Conservation (phyloP, 1,140 invertebrate genomes). For the Cylas formicarius region DNA sequence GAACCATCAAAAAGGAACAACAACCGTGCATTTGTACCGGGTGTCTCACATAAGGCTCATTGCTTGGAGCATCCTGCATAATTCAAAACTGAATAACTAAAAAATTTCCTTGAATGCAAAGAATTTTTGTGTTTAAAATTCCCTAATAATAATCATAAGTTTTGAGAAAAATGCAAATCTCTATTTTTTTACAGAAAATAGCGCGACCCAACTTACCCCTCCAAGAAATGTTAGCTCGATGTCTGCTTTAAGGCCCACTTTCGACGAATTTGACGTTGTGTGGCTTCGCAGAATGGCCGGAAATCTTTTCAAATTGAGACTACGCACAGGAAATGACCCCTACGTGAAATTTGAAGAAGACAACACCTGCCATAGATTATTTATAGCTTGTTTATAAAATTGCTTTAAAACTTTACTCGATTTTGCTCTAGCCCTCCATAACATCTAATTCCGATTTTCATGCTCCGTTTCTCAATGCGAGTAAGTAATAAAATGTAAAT, state of each 20-base stretch:
- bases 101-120: too few relatives aligned
- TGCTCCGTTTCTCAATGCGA: too few relatives aligned
- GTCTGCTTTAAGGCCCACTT: slow-evolving; percentile 19
- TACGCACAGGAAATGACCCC: slow-evolving; percentile 30
- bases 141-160: neutral
- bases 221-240: slow-evolving; percentile 12
- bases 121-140: too few relatives aligned
- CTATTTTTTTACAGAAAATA: slow-evolving; percentile 2
- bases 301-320: slow-evolving; percentile 23
- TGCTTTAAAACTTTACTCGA: slow-evolving; percentile 1
- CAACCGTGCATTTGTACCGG: too few relatives aligned
- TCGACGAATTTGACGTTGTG: slow-evolving; percentile 32
- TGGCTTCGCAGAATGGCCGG: slow-evolving; percentile 24
- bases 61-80: too few relatives aligned
- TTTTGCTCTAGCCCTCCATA: slow-evolving; percentile 2
- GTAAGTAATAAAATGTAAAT: neutral
- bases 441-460: neutral
- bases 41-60: too few relatives aligned
- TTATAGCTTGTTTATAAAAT: slow-evolving; percentile 28
- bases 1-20: too few relatives aligned
- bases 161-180: neutral
- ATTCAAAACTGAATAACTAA: too few relatives aligned
- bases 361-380: slow-evolving; percentile 30
- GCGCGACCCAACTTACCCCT: slow-evolving; percentile 7
- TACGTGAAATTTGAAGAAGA: slow-evolving; percentile 31